Evolutionary conservation across 2,797 vertebrate species (phyloP), one percentile per base, ranked within the genome.

Genomic region (Carapus acus): DNA sequence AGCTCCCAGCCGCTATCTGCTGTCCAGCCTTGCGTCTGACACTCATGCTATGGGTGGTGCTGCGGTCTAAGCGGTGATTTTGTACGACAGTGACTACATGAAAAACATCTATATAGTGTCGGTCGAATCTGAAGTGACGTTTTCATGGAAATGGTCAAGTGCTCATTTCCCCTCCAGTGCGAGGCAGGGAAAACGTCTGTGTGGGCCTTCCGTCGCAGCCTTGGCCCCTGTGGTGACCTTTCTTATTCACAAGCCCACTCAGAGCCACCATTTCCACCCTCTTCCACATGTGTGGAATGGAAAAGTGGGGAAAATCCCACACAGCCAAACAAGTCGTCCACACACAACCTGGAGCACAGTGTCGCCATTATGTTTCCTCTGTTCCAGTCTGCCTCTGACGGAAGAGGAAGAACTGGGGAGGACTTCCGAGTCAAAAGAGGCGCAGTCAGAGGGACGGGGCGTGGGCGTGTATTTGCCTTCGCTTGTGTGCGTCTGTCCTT

Each of bases 241-340:
- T 78, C 64, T 63, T 60, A 79, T 84, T 85, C 76, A 82, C 54
- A 66, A 78, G 65, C 74, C 80, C 77, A 73, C 77, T 77, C 49
- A 1, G 59, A 77, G 47, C 36, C 47, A 31, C 68, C 62, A 74
- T 80, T 80, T 85, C 75, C 79, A 76, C 70, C 68, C 73, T 77
- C 70, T 76, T 83, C 76, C 81, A 85, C 86, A 85, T 86, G 81
- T 73, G 85, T 81, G 81, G 53, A 40, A 42, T 60, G 41, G 74
- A 83, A 36, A 45, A 59, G 67, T 49, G 37, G 69, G 60, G 61
- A 53, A 49, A 45, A 16, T 24, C 11, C 33, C 20, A 29, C n/a
- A n/a, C n/a, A 23, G 47, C 73, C 60, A 77, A 82, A 85, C 81
- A 84, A 76, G 67, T 54, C 71, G 18, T 70, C 67, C 61, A 82